Percentiles rank a stretch among this genome's conserved stretches.
Evolutionary conservation across 2,888 invertebrate species (phyloP).

Genomic region (Azorinus chamasolen): DNA sequence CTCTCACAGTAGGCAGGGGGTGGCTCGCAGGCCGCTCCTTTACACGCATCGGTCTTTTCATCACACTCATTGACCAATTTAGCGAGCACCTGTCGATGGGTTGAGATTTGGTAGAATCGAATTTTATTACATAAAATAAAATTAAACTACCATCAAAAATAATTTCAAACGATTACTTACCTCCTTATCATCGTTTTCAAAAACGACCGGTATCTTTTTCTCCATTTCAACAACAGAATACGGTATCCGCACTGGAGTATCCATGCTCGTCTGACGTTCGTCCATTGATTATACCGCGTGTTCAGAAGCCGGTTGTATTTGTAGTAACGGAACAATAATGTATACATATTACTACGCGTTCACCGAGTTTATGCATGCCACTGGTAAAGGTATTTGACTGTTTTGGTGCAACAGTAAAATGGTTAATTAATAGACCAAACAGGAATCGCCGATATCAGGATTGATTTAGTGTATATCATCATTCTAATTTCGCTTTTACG

Average conservation of each 20-base stretch:
- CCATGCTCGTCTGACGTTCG: constrained; percentile 1
- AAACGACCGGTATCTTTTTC: constrained; percentile 23
- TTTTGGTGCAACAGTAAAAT: too few species aligned
- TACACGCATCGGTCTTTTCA: constrained; percentile 19
- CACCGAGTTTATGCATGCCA: too few species aligned
- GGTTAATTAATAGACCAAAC: too few species aligned
- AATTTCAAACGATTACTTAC: constrained; percentile 30
- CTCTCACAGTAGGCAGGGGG: constrained; percentile 36
- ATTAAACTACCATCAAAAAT: constrained; percentile 32
- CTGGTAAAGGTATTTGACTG: too few species aligned
- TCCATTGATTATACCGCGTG: constrained; percentile 39
- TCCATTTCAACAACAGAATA: constrained; percentile 19
- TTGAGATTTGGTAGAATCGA: constrained; percentile 48
- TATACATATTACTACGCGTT: background rate
- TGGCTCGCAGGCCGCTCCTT: constrained; percentile 24
- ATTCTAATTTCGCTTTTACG: too few species aligned
- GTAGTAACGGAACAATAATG: constrained; percentile 10
- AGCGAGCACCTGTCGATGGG: constrained; percentile 55
- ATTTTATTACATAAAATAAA: constrained; percentile 10
- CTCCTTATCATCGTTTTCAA: constrained; percentile 11
- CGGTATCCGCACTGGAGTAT: constrained; percentile 11
- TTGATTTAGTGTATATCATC: too few species aligned
- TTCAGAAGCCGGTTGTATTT: constrained; percentile 3
- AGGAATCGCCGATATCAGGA: too few species aligned
- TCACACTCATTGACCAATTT: constrained; percentile 34